Percentiles rank a stretch among this genome's conserved stretches.
Evolutionary conservation across 2,797 vertebrate species (phyloP).

Genomic region (Leptatherina wallacei): DNA sequence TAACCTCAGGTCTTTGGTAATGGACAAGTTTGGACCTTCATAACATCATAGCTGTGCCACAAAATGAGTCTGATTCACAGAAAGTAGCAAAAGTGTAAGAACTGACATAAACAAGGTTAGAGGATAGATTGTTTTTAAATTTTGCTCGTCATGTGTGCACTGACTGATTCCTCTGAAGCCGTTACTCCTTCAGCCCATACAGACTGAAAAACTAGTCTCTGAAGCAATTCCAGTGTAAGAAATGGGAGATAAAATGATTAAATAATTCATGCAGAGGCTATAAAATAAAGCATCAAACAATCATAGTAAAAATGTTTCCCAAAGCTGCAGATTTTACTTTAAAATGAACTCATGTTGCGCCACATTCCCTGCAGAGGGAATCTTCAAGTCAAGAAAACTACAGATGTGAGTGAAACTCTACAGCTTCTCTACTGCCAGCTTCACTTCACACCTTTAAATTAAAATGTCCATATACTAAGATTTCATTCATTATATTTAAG

Average conservation of each 20-base stretch:
- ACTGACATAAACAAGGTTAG: slow-evolving; percentile 10
- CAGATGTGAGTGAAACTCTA: background rate
- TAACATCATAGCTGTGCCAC: slow-evolving; percentile 11
- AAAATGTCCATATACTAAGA: background rate
- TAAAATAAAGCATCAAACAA: background rate
- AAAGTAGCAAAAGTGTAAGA: slow-evolving; percentile 8
- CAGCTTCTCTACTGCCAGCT: background rate
- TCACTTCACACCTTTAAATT: background rate
- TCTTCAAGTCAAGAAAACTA: too few relatives aligned
- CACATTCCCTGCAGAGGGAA: background rate
- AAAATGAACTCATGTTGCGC: background rate
- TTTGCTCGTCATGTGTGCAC: background rate
- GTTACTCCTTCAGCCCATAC: background rate
- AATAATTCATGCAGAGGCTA: background rate
- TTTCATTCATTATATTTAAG: too few relatives aligned
- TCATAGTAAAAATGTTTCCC: background rate
- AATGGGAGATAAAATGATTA: background rate
- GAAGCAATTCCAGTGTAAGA: background rate
- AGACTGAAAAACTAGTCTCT: background rate
- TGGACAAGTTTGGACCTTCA: slow-evolving; percentile 53
- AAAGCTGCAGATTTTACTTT: background rate
- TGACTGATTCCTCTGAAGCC: background rate
- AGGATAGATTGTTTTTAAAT: slow-evolving; percentile 22
- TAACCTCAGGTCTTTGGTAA: slow-evolving; percentile 32
- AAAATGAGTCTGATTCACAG: slow-evolving; percentile 37